Evolutionary conservation across 2,888 invertebrate genomes (phyloP), one percentile per base, ranked within the genome.

Genomic region (Chloroclysta siterata): DNA sequence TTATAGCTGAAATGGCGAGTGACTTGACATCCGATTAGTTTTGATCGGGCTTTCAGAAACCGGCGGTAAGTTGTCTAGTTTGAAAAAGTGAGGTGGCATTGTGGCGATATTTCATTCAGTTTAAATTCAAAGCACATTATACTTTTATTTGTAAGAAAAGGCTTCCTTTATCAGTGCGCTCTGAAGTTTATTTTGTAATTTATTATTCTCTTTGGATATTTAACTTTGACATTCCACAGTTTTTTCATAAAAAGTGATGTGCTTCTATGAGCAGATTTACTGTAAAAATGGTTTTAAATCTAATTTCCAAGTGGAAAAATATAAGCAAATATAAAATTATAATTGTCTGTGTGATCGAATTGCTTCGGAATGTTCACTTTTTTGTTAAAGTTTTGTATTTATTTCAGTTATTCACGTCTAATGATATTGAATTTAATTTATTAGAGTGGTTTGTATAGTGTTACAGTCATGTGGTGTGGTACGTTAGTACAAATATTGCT

Each of bases 401-500:
- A 73, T 73, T 73, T 70, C n/a, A 69, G 60, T 71, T 69, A 62
- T 66, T 71, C 63, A 68, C 69, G 50, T 66, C 42, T 63, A 60
- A 66, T 71, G 60, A 67, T 72, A 72, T 72, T 74, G 70, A 71
- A 75, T 76, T 72, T 70, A 75, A 70, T 78, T 72, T 76, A 73
- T 70, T 77, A 70, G 64, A 58, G 54, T 63, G 65, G 59, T 63
- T 59, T 51, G 64, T 79, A 33, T 33, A 79, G 80, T 78, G 70
- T 56, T 57, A 81, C 78, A 83, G 85, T 86, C 76, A 82, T 75
- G 78, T 88, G 83, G 81, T 81, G 85, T 87, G 85, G 89, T 90
- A 89, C 87, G 75, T 84, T 87, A 90, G 91, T 91, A 92, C 91
- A 92, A 92, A 78, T 85, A 83, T 85, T 85, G 87, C 84, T 82